These are phyloP conservation scores for Drosophila biarmipes DNA, from an alignment of 1,140 invertebrate species.

Conservation along the genomic window DNA sequence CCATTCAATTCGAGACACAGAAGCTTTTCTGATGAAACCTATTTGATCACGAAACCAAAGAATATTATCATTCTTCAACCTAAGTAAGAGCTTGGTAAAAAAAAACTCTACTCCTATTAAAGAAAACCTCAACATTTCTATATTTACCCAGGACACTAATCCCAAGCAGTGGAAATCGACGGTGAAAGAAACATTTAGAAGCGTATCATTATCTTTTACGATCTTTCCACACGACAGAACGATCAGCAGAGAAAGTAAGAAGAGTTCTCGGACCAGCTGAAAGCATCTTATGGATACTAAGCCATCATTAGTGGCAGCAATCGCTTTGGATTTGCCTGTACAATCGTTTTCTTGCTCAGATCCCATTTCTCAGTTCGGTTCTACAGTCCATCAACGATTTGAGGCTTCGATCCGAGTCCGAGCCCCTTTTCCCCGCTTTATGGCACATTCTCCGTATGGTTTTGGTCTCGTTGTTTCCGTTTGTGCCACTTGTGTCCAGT, in stretches of 20 bases:
- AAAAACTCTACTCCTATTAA: no score
- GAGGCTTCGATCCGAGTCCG: background rate
- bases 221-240: conserved; percentile 1
- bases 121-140: no score
- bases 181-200: background rate
- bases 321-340: conserved; percentile 17
- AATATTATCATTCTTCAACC: no score
- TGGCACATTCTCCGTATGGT: conserved; percentile 34
- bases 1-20: no score
- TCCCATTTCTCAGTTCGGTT: conserved; percentile 3
- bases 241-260: conserved; percentile 8
- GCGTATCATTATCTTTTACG: background rate
- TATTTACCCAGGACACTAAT: background rate
- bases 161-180: background rate
- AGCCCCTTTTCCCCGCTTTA: background rate
- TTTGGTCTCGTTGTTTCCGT: conserved; percentile 56
- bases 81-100: no score
- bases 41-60: no score
- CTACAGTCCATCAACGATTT: conserved; percentile 16
- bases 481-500: conserved; percentile 66
- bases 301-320: conserved; percentile 16
- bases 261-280: background rate
- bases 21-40: no score
- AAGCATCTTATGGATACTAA: conserved; percentile 8
- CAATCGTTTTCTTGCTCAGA: conserved; percentile 8